Conservation (phyloP, 2,113 vertebrate species). For the Capreolus pygargus region DNA sequence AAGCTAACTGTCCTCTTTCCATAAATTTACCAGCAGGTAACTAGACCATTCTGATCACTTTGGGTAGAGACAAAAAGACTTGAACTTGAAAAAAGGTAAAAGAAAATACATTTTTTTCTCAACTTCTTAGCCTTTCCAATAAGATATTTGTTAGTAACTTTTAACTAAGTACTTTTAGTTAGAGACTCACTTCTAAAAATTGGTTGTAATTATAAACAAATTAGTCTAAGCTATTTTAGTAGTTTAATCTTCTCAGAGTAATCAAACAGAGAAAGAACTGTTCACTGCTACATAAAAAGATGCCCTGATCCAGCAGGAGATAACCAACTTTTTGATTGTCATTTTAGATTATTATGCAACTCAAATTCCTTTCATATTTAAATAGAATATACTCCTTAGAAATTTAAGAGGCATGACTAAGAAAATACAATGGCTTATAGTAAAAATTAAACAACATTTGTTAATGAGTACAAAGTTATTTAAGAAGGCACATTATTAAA, state of each 20-base stretch:
- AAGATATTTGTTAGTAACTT: conserved; percentile 4
- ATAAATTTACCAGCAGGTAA: background rate
- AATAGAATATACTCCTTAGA: conserved; percentile 10
- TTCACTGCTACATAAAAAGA: conserved; percentile 39
- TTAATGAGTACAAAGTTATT: conserved; percentile 38
- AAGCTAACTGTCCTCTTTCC: background rate
- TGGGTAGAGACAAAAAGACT: background rate
- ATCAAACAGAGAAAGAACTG: conserved; percentile 1
- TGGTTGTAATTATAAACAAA: background rate
- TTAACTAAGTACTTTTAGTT: conserved; percentile 31
- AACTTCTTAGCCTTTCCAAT: background rate
- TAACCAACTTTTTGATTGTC: conserved; percentile 73
- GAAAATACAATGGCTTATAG: conserved; percentile 25
- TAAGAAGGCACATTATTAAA: conserved; percentile 22
- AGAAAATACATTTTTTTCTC: background rate
- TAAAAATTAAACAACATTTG: conserved; percentile 42
- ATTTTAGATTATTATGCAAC: conserved; percentile 57
- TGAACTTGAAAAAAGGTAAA: background rate
- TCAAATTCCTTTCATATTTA: conserved; percentile 43
- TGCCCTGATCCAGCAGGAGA: conserved; percentile 81
- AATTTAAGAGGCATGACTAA: conserved; percentile 57
- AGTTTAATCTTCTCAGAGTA: conserved; percentile 36
- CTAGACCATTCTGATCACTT: background rate
- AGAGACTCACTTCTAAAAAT: conserved; percentile 19
- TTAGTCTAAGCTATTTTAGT: background rate